Evolutionary conservation across 2,113 vertebrate species (phyloP).

Genomic region (Progne subis): DNA sequence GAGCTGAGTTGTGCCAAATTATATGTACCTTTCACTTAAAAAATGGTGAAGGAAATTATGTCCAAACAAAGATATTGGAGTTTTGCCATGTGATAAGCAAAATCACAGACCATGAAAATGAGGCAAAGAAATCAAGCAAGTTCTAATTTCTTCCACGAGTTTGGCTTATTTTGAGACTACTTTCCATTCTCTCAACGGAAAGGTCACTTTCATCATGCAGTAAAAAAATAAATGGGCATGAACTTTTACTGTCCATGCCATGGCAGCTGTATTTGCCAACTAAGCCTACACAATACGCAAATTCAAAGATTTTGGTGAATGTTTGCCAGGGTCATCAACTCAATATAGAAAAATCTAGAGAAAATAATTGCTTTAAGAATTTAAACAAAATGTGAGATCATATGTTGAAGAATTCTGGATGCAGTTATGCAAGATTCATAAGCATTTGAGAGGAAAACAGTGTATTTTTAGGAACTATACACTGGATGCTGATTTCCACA

Average conservation of each 20-base stretch:
- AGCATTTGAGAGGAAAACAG: not conserved
- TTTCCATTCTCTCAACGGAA: not conserved
- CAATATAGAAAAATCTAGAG: not conserved
- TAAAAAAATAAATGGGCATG: not conserved
- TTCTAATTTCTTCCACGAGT: not conserved
- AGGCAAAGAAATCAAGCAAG: not conserved
- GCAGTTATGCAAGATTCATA: not conserved
- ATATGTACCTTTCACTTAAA: not conserved
- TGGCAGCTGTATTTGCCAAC: not conserved
- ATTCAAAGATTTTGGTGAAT: not conserved
- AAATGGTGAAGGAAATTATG: not conserved
- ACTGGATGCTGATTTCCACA: not conserved
- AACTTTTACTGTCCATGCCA: not conserved
- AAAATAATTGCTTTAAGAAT: not conserved
- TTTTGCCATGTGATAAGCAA: conserved; percentile 1
- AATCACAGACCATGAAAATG: not conserved
- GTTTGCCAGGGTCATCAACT: not conserved
- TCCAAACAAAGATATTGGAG: not conserved
- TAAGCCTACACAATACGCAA: not conserved
- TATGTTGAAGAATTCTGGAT: not conserved
- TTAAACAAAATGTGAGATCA: not conserved
- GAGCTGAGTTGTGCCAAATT: not conserved
- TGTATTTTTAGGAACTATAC: not conserved
- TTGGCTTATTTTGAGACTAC: not conserved
- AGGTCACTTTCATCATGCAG: not conserved